Evolutionary conservation across 2,888 invertebrate species (phyloP).

Genomic region (Thumatha senex): DNA sequence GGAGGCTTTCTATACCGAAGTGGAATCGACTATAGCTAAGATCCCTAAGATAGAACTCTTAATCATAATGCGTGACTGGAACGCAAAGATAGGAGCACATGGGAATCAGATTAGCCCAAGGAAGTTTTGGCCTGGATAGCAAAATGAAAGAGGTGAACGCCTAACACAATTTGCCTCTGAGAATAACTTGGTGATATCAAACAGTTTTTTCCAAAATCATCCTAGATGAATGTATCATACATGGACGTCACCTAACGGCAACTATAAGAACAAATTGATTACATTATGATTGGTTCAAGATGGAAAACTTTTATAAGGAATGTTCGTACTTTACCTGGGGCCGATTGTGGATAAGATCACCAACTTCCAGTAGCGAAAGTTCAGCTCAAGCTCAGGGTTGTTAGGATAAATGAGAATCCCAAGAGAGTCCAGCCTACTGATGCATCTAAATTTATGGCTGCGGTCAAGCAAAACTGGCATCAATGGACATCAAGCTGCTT

Average conservation of each 20-base stretch:
- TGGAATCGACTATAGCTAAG: too few species aligned
- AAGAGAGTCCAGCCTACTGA: neutral
- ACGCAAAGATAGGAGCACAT: neutral
- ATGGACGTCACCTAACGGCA: slow-evolving; percentile 15
- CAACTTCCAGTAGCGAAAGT: slow-evolving; percentile 3
- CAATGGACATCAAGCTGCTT: too few species aligned
- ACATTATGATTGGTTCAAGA: slow-evolving; percentile 13
- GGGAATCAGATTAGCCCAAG: neutral
- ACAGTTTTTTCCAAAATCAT: slow-evolving; percentile 17
- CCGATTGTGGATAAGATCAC: slow-evolving; percentile 12
- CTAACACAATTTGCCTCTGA: slow-evolving; percentile 4
- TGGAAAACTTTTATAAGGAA: slow-evolving; percentile 13
- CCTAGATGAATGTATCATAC: slow-evolving; percentile 12
- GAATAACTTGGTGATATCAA: slow-evolving; percentile 7
- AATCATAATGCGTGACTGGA: neutral
- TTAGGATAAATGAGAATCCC: neutral
- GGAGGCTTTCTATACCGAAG: too few species aligned
- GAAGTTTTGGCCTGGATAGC: neutral
- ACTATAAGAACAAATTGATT: slow-evolving; percentile 20
- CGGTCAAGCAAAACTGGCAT: too few species aligned
- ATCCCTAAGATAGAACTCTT: neutral
- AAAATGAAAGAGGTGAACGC: neutral
- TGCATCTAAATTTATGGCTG: neutral
- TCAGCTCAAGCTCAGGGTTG: neutral
- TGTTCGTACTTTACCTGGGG: slow-evolving; percentile 8